Evolutionary conservation across 2,888 invertebrate species (phyloP).

Genomic region (Brachyptera putata): DNA sequence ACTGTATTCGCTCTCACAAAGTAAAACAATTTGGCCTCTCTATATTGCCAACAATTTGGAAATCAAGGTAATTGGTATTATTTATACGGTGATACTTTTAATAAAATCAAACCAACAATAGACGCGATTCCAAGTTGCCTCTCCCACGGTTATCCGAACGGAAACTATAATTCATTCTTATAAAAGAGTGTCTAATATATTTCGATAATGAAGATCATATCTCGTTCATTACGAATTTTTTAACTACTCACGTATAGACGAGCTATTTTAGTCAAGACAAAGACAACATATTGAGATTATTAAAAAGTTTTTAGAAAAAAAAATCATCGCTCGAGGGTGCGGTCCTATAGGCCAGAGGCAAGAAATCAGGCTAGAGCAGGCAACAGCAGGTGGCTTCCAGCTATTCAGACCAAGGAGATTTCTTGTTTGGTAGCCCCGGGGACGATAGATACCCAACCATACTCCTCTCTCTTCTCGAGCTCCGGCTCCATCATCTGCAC

Average conservation of each 20-base stretch:
- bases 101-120: background rate
- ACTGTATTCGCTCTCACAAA: background rate
- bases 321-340: conserved; percentile 18
- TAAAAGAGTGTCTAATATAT: conserved; percentile 4
- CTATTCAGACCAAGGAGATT: conserved; percentile 26
- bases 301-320: conserved; percentile 8
- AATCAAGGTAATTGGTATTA: background rate
- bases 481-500: conserved; percentile 29
- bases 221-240: conserved; percentile 4
- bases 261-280: conserved; percentile 1
- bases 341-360: conserved; percentile 21
- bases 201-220: conserved; percentile 22
- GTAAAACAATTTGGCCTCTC: background rate
- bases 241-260: background rate
- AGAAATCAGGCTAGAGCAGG: conserved; percentile 8
- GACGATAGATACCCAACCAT: background rate
- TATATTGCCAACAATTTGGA: background rate
- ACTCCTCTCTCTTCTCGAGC: background rate
- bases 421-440: conserved; percentile 26
- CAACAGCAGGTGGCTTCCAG: conserved; percentile 28
- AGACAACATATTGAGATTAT: conserved; percentile 2
- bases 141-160: background rate
- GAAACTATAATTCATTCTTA: background rate
- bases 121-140: background rate
- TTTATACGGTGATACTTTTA: background rate